Base-by-base conservation (phyloP, 1,140 invertebrate genomes). In the Trachymyrmex cornetzi region DNA sequence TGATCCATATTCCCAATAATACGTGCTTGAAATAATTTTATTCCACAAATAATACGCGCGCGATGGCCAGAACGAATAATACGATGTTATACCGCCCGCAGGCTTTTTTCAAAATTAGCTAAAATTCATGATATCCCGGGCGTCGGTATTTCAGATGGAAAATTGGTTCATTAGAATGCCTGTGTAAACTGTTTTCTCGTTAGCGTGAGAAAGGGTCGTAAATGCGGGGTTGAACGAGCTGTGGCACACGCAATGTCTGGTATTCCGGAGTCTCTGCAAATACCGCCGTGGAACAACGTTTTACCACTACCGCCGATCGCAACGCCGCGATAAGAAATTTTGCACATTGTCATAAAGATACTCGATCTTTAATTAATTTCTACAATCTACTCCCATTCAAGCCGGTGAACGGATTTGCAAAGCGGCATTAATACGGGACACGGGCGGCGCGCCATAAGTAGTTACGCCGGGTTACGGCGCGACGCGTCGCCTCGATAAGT, bases 211-310 rank as follows among this genome's bases (percentile, higher is more conserved):
- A 90, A 53, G 75, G 61, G 74, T 79, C 86, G 81, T 92, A 90
- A 81, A 88, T 77, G 67, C 81, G 90, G 89, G 67, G 91, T 90
- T 92, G 88, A 92, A 92, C 90, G 86, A 89, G 89, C 89, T 77
- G 19, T 71, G 81, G 81, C 72, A 85, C 92, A 92, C 87, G 92
- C 92, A 91, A 92, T 74, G 88, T 89, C 82, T 90, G 82, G 44
- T 74, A 88, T 79, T 90, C 77, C 77, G 64, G 59, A 63, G 64
- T 77, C 63, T 24, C 64, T 53, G 38, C 34, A 66, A 81, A 80
- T 30, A 16, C 48, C 66, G 27, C 12, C 34, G 19, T 44, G 19
- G 14, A 84, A 84, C 55, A n/a, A 75, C 59, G 59, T 85, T 44
- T 12, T 69, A 38, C 57, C 22, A 7, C 30, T n/a, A 22, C 16